These are phyloP conservation scores for Eleutherodactylus coqui DNA, from an alignment of 2,797 vertebrate species.

Conservation along the genomic window DNA sequence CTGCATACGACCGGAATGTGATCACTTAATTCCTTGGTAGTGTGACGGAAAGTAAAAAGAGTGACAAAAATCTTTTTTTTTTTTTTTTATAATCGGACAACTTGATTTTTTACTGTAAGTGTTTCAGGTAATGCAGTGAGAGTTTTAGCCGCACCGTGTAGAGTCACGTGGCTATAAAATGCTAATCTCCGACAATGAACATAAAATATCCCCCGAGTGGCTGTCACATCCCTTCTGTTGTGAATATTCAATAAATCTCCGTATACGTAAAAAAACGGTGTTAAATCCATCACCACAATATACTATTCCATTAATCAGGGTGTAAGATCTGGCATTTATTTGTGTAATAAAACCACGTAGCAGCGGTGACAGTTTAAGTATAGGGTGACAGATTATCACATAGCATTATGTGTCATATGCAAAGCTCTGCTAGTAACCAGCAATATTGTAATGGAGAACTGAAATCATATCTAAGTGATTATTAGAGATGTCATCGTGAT, in stretches of 20 bases:
- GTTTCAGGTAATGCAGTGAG: too few species aligned
- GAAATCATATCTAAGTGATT: not conserved
- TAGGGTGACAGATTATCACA: not conserved
- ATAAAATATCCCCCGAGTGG: too few species aligned
- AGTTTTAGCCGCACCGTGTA: too few species aligned
- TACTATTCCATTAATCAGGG: not conserved
- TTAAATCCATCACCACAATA: not conserved
- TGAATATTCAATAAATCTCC: not conserved
- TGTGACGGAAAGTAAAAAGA: too few species aligned
- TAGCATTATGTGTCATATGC: not conserved
- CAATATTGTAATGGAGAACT: not conserved
- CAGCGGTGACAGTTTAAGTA: not conserved
- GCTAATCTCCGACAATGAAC: too few species aligned
- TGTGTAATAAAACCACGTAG: not conserved
- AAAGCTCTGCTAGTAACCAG: not conserved
- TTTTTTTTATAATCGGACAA: too few species aligned
- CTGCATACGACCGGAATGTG: too few species aligned
- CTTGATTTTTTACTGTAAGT: too few species aligned
- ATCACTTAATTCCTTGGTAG: too few species aligned
- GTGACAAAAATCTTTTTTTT: too few species aligned
- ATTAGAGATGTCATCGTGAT: not conserved
- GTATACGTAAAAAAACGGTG: not conserved
- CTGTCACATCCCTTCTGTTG: too few species aligned
- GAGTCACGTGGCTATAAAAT: too few species aligned
- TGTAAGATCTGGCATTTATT: not conserved